A percentile compares a stretch with the other conserved stretches of the same genome.
Evolutionary conservation across 2,888 invertebrate species (phyloP).

Genomic region (Campoplex nolae): DNA sequence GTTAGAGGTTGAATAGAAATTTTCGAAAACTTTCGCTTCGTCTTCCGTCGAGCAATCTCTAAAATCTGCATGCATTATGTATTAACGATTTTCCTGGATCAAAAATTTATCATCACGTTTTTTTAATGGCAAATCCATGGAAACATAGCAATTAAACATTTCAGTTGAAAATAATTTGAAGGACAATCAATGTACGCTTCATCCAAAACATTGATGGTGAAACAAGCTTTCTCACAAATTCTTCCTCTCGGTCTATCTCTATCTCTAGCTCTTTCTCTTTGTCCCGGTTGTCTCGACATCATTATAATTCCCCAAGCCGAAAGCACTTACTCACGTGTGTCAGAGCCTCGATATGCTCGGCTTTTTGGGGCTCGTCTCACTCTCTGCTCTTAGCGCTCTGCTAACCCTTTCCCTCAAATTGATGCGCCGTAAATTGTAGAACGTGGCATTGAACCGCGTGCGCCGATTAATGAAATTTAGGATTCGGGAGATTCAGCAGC

Average conservation of each 20-base stretch:
- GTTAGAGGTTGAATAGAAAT: not conserved
- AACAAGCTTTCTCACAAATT: not conserved
- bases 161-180: no score
- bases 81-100: not conserved
- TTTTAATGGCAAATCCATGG: no score
- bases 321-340: slow-evolving; percentile 42
- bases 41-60: not conserved
- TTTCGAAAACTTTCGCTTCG: not conserved
- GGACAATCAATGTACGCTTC: not conserved
- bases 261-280: not conserved
- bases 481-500: slow-evolving; percentile 67
- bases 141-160: no score
- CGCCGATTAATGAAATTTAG: slow-evolving; percentile 76
- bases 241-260: not conserved
- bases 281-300: slow-evolving; percentile 47
- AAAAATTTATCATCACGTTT: not conserved
- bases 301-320: slow-evolving; percentile 55
- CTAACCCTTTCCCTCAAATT: slow-evolving; percentile 66
- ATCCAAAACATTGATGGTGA: slow-evolving; percentile 4
- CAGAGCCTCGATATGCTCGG: slow-evolving; percentile 43
- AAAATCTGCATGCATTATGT: not conserved
- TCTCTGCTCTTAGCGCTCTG: slow-evolving; percentile 47
- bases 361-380: slow-evolving; percentile 25
- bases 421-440: slow-evolving; percentile 72
- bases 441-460: slow-evolving; percentile 74